phyloP scores from a whole-genome alignment of 2,888 invertebrate species.

The Achlya flavicornis region DNA sequence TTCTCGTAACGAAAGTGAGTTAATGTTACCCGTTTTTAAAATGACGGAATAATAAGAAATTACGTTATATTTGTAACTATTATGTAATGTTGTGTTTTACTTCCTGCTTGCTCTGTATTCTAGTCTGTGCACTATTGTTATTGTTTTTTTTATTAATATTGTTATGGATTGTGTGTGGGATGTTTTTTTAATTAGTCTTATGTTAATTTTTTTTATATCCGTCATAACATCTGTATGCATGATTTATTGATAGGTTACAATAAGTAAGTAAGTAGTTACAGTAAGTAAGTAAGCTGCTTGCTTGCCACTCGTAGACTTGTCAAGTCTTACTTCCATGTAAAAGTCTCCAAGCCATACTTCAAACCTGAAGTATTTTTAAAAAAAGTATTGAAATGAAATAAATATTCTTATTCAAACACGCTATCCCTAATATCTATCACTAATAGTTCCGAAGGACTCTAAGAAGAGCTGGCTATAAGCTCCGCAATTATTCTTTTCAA shows the following conservation, averaged over 20 bases:
- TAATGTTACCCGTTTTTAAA: constrained; percentile 54
- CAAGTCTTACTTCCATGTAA: not conserved
- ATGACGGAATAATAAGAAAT: not conserved
- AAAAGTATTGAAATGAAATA: no score
- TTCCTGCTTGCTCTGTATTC: constrained; percentile 9
- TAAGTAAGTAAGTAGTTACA: no score
- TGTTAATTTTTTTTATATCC: no score
- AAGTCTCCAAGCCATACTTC: no score
- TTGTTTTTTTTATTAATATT: not conserved
- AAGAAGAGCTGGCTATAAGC: no score
- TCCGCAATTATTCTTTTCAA: no score
- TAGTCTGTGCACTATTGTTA: not conserved
- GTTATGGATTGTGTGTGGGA: constrained; percentile 5
- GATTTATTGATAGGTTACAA: not conserved
- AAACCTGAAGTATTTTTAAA: not conserved
- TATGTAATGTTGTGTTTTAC: constrained; percentile 9
- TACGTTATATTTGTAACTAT: constrained; percentile 7
- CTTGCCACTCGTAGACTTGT: not conserved
- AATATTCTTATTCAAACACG: no score
- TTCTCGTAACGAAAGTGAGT: constrained; percentile 71
- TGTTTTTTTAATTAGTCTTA: not conserved
- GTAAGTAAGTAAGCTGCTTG: no score
- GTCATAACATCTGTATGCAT: not conserved
- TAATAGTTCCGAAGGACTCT: no score
- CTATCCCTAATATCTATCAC: no score